Evolutionary conservation across 2,888 invertebrate species (phyloP).

Genomic region (Metalampra italica): DNA sequence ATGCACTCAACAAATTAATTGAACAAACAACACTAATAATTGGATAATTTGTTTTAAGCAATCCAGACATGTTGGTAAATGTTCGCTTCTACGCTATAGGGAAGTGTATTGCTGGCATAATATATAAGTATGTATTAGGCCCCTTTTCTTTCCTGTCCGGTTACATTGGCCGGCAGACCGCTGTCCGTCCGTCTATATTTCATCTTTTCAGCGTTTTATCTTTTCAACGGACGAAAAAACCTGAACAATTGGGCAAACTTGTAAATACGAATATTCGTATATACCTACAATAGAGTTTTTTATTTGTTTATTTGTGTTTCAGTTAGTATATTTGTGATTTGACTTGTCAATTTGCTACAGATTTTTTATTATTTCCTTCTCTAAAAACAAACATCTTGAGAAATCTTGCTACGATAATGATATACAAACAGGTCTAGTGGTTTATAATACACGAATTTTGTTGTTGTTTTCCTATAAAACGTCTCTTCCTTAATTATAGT

Average conservation of each 20-base stretch:
- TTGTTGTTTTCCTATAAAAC: no score
- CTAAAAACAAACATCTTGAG: no score
- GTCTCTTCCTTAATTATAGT: no score
- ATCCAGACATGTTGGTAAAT: no score
- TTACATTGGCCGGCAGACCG: conserved; percentile 7
- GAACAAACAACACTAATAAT: no score
- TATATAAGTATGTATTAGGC: neutral
- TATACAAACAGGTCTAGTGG: no score
- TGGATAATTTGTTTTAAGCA: no score
- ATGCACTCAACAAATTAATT: no score
- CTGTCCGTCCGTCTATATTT: conserved; percentile 17
- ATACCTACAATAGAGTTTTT: neutral
- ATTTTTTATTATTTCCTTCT: neutral
- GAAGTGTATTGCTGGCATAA: neutral
- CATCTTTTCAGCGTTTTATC: conserved; percentile 23
- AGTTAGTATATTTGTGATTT: neutral
- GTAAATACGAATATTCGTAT: no score
- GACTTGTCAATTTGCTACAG: neutral
- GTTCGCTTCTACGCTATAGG: no score
- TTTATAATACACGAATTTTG: no score
- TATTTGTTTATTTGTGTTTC: neutral
- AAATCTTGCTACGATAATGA: no score
- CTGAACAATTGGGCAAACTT: conserved; percentile 15
- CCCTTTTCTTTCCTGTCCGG: neutral
- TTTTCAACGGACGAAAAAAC: conserved; percentile 13